Conservation (phyloP, 2,797 vertebrate species). For the Lacerta bilineata region DNA sequence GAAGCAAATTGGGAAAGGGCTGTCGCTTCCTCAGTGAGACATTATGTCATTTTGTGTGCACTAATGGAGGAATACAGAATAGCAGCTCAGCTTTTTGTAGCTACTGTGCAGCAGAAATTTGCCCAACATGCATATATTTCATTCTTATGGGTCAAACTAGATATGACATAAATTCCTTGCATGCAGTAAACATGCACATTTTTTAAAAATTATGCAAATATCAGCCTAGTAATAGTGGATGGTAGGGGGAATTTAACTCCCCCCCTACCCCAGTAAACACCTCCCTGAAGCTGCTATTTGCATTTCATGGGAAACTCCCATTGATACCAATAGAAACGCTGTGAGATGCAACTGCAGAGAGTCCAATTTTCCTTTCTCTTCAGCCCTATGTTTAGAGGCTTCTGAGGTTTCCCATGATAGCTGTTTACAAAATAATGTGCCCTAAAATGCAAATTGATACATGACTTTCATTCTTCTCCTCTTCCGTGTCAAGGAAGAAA, state of each 20-base stretch:
- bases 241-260: background rate
- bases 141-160: background rate
- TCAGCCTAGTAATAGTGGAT: background rate
- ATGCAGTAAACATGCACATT: background rate
- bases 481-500: too few relatives aligned
- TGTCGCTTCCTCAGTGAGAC: slow-evolving; percentile 29
- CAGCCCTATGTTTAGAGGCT: background rate
- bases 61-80: background rate
- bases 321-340: background rate
- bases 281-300: background rate
- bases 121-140: too few relatives aligned
- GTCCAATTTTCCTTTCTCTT: background rate
- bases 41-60: slow-evolving; percentile 19
- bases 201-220: background rate
- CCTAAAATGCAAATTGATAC: fast-evolving
- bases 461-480: background rate
- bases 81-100: background rate
- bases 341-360: background rate
- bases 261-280: background rate
- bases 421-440: background rate
- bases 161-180: background rate
- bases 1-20: background rate
- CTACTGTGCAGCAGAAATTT: background rate
- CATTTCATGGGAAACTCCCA: background rate
- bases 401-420: background rate